A percentile compares a stretch with the other conserved stretches of the same genome.
Conservation (phyloP, 2,113 vertebrate genomes). For the Prionailurus bengalensis region DNA sequence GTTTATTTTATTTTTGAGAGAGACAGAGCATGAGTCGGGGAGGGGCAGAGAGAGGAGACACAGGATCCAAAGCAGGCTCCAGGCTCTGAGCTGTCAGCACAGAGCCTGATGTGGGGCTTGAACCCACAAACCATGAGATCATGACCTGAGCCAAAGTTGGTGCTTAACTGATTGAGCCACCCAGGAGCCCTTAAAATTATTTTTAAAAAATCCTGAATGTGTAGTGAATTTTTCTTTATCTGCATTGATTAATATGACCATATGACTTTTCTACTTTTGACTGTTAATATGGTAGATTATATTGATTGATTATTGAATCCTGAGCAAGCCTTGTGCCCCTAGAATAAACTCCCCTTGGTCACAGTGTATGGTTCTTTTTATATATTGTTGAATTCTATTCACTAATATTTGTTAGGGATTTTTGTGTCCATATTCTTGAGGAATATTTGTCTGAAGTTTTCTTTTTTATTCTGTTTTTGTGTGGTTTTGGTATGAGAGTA, state of each 20-base stretch:
- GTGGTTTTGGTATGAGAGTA: background rate
- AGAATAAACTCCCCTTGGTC: background rate
- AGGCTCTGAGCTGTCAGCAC: no score
- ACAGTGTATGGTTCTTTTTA: background rate
- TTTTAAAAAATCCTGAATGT: background rate
- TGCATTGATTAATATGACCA: background rate
- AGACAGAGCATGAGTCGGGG: no score
- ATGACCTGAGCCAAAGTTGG: no score
- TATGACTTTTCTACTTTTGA: background rate
- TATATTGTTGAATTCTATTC: background rate
- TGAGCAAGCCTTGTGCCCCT: background rate
- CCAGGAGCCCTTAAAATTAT: no score
- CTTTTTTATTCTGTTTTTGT: background rate
- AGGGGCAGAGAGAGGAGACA: no score
- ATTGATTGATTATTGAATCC: background rate
- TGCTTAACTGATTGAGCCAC: no score
- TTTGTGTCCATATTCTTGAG: background rate
- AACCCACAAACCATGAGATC: no score
- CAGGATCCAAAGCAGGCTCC: no score
- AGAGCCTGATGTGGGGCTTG: no score
- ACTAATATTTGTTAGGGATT: background rate
- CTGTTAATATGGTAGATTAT: background rate
- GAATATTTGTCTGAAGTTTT: background rate
- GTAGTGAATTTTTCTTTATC: background rate
- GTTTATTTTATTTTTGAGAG: no score